These are phyloP conservation scores for Drosophila azteca DNA, from an alignment of 1,140 invertebrate genomes.

Conservation along the genomic window DNA sequence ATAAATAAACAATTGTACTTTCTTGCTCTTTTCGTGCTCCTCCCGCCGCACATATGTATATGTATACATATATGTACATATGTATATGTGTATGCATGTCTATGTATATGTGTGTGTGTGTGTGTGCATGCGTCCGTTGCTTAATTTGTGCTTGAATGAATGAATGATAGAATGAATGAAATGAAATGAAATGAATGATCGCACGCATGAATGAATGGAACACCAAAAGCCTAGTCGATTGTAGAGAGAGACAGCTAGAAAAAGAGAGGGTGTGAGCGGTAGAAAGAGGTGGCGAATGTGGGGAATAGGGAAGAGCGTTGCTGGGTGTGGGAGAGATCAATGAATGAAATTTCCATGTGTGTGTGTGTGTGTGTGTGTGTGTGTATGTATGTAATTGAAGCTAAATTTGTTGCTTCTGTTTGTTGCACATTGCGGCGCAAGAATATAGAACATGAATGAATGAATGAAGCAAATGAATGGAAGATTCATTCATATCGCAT, in stretches of 20 bases:
- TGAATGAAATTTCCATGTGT: constrained; percentile 30
- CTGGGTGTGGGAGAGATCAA: constrained; percentile 42
- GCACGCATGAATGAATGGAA: constrained; percentile 46
- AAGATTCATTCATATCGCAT: too few species aligned
- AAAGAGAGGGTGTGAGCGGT: not conserved
- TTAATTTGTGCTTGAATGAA: constrained; percentile 46
- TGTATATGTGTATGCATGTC: not conserved
- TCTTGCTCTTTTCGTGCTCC: constrained; percentile 9
- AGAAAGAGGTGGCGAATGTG: too few species aligned
- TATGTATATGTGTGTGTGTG: not conserved
- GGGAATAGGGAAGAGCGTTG: too few species aligned
- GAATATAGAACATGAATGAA: not conserved
- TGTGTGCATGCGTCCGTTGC: not conserved
- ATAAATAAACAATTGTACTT: constrained; percentile 47
- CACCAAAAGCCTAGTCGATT: constrained; percentile 23
- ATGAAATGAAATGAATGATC: constrained; percentile 34
- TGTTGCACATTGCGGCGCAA: constrained; percentile 16
- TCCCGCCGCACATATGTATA: not conserved
- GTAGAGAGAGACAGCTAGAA: not conserved
- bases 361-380: constrained; percentile 18
- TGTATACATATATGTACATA: constrained; percentile 5
- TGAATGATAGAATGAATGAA: constrained; percentile 60
- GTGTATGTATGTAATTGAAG: constrained; percentile 26
- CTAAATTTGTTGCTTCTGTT: constrained; percentile 31
- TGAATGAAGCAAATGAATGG: too few species aligned